Base-by-base conservation (phyloP, 2,113 vertebrate species). In the Pelecanoides urinatrix region DNA sequence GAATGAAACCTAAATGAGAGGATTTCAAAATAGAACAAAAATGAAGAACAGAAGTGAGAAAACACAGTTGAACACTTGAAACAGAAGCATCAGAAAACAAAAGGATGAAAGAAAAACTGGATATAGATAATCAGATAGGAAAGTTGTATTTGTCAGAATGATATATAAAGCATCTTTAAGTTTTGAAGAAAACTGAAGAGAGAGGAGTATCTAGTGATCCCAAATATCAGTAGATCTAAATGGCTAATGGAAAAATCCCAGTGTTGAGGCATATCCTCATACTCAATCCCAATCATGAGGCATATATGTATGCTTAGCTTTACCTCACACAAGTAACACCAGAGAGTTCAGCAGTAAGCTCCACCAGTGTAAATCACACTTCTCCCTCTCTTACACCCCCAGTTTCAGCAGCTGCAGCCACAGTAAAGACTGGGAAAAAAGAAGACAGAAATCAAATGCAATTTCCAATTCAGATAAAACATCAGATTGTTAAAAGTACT, bases 391-490 rank as follows among this genome's bases (percentile, higher is more conserved):
- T 67, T 92, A 92, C 94, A 92, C 94, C 94, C 56, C 90, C 88
- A 63, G 65, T 86, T 96, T 92, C 92, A 91, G 68, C 88, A 96
- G 86, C 92, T 81, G 88, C 75, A 96, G 82, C 61, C 65, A 93
- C 90, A 92, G 94, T 86, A 92, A 79, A 91, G 83, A 67, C 42
- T 84, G 21, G 73, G 9, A 15, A 26, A 90, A 92, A 71, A 67
- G 14, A 72, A 79, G 65, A 85, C 65, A 83, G 90, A 62, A 93
- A 90, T 91, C 47, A 88, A 88, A 95, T 73, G 67, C 59, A 93
- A 86, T 92, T 94, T 84, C 65, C 86, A 97, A 78, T 91, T 95
- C 76, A 88, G 63, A 91, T 86, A 83, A 93, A 95, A 93, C 56
- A 92, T 77, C 75, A 92, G 34, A 74, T 47, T 90, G 68, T 47